phyloP scores from a whole-genome alignment of 2,797 vertebrate genomes.

The Catharus ustulatus region DNA sequence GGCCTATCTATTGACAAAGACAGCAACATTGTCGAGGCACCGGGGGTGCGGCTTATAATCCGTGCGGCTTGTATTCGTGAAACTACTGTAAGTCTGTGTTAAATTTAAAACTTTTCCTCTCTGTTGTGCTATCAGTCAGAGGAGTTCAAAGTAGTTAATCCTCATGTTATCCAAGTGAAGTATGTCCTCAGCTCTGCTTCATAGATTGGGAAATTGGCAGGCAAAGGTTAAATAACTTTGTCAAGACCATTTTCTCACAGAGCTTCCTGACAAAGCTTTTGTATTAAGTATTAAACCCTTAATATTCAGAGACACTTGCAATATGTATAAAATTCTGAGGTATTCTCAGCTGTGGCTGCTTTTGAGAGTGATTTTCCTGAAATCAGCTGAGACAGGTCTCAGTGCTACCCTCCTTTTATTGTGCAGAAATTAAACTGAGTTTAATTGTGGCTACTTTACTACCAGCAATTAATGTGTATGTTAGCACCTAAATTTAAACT shows the following conservation, averaged over 20 bases:
- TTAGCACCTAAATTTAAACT: background rate
- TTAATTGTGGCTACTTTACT: background rate
- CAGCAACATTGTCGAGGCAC: too few relatives aligned
- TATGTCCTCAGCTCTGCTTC: background rate
- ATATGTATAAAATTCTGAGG: background rate
- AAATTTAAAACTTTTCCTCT: slow-evolving; percentile 3
- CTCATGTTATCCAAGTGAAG: background rate
- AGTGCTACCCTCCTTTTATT: background rate
- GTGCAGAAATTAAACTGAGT: background rate
- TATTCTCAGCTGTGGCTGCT: background rate
- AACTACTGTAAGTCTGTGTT: background rate
- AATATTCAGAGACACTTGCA: background rate
- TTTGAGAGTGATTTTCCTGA: background rate
- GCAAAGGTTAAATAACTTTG: background rate
- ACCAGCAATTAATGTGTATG: background rate
- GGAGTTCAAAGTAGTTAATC: slow-evolving; percentile 12
- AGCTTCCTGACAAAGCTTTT: background rate
- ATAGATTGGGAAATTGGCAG: background rate
- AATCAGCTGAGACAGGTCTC: background rate
- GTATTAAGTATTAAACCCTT: background rate
- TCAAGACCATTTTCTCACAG: background rate
- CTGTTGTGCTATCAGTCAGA: background rate
- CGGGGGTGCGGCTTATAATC: too few relatives aligned
- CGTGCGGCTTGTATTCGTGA: too few relatives aligned
- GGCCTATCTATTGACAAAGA: too few relatives aligned